Percentiles rank a stretch among this genome's conserved stretches.
phyloP scores from a whole-genome alignment of 1,140 invertebrate species.

The Aphelenchoides fujianensis region DNA sequence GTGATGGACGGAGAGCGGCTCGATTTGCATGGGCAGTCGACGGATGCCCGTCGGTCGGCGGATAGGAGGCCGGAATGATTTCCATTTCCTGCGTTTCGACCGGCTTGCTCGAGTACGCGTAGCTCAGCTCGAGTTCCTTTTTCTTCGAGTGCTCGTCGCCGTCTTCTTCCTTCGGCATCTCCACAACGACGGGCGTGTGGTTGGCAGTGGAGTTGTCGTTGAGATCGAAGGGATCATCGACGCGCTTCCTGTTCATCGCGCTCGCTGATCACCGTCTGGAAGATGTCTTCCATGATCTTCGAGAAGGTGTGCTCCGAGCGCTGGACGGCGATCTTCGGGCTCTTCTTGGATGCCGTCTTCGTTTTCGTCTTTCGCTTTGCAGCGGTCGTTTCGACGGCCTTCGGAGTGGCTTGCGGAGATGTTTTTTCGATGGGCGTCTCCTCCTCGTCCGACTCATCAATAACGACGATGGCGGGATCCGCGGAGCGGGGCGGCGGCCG shows the following conservation, averaged over 20 bases:
- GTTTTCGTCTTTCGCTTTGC: slow-evolving; percentile 5
- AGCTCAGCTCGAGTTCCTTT: no score
- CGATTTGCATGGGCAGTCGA: background rate
- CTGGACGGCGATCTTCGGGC: background rate
- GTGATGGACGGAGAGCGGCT: background rate
- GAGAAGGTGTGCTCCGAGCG: slow-evolving; percentile 15
- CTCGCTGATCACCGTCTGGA: slow-evolving; percentile 13
- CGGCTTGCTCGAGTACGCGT: no score
- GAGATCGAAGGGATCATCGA: no score
- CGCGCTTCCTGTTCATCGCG: no score
- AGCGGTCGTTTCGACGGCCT: background rate
- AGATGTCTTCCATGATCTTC: slow-evolving; percentile 18
- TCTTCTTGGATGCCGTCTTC: slow-evolving; percentile 2
- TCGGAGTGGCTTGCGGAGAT: background rate
- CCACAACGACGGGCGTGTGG: no score
- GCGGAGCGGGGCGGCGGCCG: background rate
- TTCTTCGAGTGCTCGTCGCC: no score
- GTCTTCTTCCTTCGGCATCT: no score
- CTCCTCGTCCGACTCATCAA: slow-evolving; percentile 21
- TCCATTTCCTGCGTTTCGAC: no score
- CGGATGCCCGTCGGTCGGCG: no score
- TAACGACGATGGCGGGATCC: slow-evolving; percentile 8
- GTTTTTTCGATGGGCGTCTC: background rate
- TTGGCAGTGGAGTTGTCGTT: no score
- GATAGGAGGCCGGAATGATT: no score